Base-by-base conservation (phyloP, 2,888 invertebrate species). In the Oxystoma pomonae region DNA sequence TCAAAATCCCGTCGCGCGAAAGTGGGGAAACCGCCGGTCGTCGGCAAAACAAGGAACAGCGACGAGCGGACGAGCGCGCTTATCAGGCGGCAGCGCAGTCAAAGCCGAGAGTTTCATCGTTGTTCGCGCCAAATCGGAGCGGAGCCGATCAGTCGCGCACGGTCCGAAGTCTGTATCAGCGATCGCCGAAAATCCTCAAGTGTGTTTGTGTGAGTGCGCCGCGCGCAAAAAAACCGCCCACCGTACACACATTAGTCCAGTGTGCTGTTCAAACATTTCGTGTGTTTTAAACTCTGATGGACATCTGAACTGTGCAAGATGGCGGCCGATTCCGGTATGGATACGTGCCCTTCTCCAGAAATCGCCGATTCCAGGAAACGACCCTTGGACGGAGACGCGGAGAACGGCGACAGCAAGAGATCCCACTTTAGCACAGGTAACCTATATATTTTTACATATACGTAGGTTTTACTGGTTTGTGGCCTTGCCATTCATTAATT, bases 261-360 rank as follows among this genome's bases (percentile, higher is more conserved):
- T n/a, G n/a, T n/a, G n/a, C n/a, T n/a, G n/a, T n/a, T n/a, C n/a
- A n/a, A n/a, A n/a, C n/a, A n/a, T n/a, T n/a, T n/a, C n/a, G n/a
- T n/a, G n/a, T n/a, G n/a, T n/a, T 35, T 12, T 35, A 35, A 35
- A 65, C 67, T 65, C 67, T 66, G 53, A 67, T 67, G 65, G 62
- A 65, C 63, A 55, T 51, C 49, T 60, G 63, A 60, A 63, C 60
- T 59, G 59, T 57, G 58, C 59, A 89, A 90, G 85, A 92, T 92
- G 92, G 92, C 92, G 86, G 92, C 92, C 84, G 92, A 92, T 85
- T 90, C 91, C 86, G 90, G 90, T 86, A 92, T 92, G 92, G 92
- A 92, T 87, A 91, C 92, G 86, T 92, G 92, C 87, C 90, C 92
- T 83, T 92, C 92, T 86, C 92, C 93, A 83, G 93, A 93, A 87